A percentile compares a stretch with the other conserved stretches of the same genome.
These are phyloP conservation scores for Sus scrofa DNA, from an alignment of 2,113 vertebrate species.

Conservation along the genomic window T2T-Sscrofa CM000817.6:96986501-96987000, in stretches of 20 bases:
- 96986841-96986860: conserved; percentile 99
- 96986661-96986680: neutral
- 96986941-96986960: conserved; percentile 97
- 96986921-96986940: conserved; percentile 98
- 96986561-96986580: neutral
- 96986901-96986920: conserved; percentile 97
- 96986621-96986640: accelerated
- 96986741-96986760: neutral
- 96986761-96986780: neutral
- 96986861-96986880: conserved; percentile 99
- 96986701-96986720: neutral
- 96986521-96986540: neutral
- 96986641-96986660: neutral
- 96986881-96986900: conserved; percentile 99
- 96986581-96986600: neutral
- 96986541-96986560: neutral
- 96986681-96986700: neutral
- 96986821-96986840: conserved; percentile 91
- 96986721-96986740: neutral
- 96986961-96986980: neutral
- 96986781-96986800: neutral
- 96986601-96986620: neutral
- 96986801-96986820: neutral
- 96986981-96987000: accelerated
- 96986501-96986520: neutral